phyloP scores from a whole-genome alignment of 2,888 invertebrate species.

The Sarcophaga subvicina region DNA sequence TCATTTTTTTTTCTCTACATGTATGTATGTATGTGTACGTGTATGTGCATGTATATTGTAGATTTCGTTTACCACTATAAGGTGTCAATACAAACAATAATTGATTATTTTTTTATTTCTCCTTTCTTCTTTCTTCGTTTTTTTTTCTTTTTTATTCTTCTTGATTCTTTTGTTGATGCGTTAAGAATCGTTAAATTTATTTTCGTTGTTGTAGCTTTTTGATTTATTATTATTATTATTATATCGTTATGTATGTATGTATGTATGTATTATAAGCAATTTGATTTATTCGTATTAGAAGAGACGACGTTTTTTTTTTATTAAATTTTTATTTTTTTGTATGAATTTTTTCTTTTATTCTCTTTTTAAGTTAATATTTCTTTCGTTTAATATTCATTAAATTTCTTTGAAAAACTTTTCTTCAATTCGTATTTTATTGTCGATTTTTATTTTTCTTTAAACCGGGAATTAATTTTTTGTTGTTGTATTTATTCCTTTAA shows the following conservation, averaged over 20 bases:
- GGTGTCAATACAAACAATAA: slow-evolving; percentile 30
- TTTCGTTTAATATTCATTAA: slow-evolving; percentile 34
- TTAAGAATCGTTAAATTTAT: neutral
- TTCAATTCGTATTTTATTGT: too few relatives aligned
- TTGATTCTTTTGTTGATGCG: slow-evolving; percentile 11
- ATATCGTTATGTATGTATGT: neutral
- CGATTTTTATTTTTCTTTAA: slow-evolving; percentile 27
- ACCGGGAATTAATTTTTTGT: neutral
- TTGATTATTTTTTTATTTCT: neutral
- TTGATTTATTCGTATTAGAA: slow-evolving; percentile 3
- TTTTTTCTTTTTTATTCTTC: slow-evolving; percentile 11
- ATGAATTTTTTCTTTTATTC: slow-evolving; percentile 14
- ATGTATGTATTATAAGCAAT: neutral
- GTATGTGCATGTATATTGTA: neutral
- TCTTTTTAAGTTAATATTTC: neutral
- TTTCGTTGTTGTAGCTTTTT: neutral
- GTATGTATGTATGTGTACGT: neutral
- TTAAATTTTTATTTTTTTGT: slow-evolving; percentile 12
- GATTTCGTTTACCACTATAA: slow-evolving; percentile 33
- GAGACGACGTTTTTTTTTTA: slow-evolving; percentile 17
- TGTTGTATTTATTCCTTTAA: slow-evolving; percentile 24
- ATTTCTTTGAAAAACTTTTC: slow-evolving; percentile 33
- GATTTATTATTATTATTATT: slow-evolving; percentile 23
- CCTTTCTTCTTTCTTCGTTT: slow-evolving; percentile 10
- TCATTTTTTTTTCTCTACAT: neutral